Evolutionary conservation across 2,113 vertebrate species (phyloP).

Genomic region (Tonatia bakeri): DNA sequence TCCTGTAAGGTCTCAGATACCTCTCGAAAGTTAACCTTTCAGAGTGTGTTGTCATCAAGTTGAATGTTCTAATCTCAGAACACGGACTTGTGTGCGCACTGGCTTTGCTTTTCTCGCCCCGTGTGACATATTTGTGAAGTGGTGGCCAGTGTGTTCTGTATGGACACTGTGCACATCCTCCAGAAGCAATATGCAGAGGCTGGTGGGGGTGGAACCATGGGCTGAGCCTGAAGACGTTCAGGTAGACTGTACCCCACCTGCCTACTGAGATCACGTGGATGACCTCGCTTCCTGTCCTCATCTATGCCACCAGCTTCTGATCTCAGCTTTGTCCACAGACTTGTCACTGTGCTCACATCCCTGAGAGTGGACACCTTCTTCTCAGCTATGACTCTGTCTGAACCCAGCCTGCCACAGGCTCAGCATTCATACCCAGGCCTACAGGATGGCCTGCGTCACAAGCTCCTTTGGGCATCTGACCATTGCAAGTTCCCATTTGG

Average conservation of each 20-base stretch:
- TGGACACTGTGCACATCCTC: fast-evolving
- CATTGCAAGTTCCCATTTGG: background rate
- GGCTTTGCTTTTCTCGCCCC: background rate
- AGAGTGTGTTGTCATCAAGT: background rate
- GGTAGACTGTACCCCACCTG: too few relatives aligned
- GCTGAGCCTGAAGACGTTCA: background rate
- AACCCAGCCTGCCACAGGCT: background rate
- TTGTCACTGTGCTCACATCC: background rate
- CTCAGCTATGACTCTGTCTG: background rate
- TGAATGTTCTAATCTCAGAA: background rate
- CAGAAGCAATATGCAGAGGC: background rate
- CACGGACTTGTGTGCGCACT: fast-evolving
- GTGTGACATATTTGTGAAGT: background rate
- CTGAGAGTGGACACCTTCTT: background rate
- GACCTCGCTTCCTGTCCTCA: too few relatives aligned
- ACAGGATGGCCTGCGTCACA: background rate
- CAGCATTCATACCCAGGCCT: background rate
- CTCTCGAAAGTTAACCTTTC: background rate
- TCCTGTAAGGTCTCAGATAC: background rate
- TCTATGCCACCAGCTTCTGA: background rate
- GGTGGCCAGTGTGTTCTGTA: too few relatives aligned
- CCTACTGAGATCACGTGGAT: background rate
- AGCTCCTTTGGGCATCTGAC: background rate
- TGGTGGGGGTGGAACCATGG: fast-evolving
- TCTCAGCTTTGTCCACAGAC: background rate